Evolutionary conservation across 2,888 invertebrate genomes (phyloP), one percentile per base, ranked within the genome.

Genomic region (Hypomecis punctinalis): DNA sequence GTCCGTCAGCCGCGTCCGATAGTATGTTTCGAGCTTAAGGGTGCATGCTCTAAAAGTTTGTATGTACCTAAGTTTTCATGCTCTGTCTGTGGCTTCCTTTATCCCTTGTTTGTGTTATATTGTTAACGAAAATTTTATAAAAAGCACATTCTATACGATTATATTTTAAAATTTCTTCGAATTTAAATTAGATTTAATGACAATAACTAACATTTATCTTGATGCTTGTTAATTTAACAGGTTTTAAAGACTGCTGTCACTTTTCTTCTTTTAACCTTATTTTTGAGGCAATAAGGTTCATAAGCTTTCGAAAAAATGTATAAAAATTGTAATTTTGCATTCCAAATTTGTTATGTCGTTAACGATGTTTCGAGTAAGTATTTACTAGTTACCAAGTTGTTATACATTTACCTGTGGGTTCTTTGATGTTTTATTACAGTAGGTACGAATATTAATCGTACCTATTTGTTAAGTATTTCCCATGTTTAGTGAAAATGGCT

Each of bases 301-400:
- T 57, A 58, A 62, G 57, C 47, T 46, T 54, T 43, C 36, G 9
- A 35, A 49, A 43, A 51, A 10, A 51, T 37, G 9, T 54, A 45
- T 62, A 57, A 7, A 52, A 42, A 52, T 47, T 66, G 36, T 45
- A 66, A 49, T 60, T 66, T 39, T 64, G 67, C 73, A 76, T 78
- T 78, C 74, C 72, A 51, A 65, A 69, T 70, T 68, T 37, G 76
- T 82, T 83, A 82, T 83, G 83, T 23, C 23, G 23, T 23, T 23
- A 84, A 80, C 55, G 68, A 65, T 36, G 8, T 37, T 49, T 37
- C 37, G 66, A 68, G 55, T 51, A 40, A 73, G 84, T 85, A 85
- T 84, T 84, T 81, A 74, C 77, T 74, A 78, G 85, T 85, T 86
- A 86, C 83, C 83, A 82, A 77, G 75, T 78, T 74, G 69, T 79